Base-by-base conservation (phyloP, 2,113 vertebrate species). In the Carollia perspicillata region DNA sequence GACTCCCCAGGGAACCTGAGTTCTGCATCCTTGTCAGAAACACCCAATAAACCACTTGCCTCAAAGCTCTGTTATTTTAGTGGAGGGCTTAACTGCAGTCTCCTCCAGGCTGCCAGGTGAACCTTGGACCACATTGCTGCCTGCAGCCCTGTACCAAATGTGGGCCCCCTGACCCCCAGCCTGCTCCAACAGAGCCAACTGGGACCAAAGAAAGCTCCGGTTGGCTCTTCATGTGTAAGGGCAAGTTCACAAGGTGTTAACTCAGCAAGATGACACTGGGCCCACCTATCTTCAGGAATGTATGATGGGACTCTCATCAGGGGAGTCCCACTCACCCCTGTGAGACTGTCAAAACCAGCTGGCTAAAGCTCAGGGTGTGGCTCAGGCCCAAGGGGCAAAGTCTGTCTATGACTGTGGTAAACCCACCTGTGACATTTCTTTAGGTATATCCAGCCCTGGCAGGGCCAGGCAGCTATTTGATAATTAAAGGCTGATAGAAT, bases 41-140 rank as follows among this genome's bases (percentile, higher is more conserved):
- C 78, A 96, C 96, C 90, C 85, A 87, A 77, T 95, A 95, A 94
- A 94, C 22, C 6, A 6, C 17, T 0, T n/a, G 69, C 42, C 68
- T 92, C n/a, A 0, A 47, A 69, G 20, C 80, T 78, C 40, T 58
- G 26, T 28, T 51, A 65, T 84, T 95, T 93, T 65, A 83, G 51
- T 22, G 78, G 28, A 12, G 23, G 60, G 42, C 53, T 65, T 84
- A 40, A 51, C 37, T 11, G 53, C 49, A 2, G 37, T 28, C 35
- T 66, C 35, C 49, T 69, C 55, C 68, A 49, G 63, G 40, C 47
- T 35, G 60, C 63, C 68, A 75, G n/a, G 12, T 4, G 44, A 30
- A 55, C 68, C 68, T 92, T 47, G 68, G 35, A 33, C 66, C 53
- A 42, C 9, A 16, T 0, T 35, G n/a, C 65, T 26, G n/a, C 44